Evolutionary conservation across 2,888 invertebrate species (phyloP), one percentile per base, ranked within the genome.

Genomic region (Heliconius ethilla): DNA sequence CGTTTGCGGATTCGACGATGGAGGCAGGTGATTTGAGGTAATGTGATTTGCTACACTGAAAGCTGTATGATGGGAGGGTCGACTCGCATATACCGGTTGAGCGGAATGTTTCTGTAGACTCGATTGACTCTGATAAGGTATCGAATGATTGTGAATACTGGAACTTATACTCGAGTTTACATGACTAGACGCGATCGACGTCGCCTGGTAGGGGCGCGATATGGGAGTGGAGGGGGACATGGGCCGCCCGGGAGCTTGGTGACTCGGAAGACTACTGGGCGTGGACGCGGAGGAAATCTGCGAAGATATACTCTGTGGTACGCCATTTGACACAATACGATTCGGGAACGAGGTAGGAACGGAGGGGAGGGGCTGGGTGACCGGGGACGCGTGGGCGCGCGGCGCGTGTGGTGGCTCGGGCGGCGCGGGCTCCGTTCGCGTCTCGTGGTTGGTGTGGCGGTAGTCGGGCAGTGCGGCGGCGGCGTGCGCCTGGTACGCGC

Each of bases 21-120:
- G 94, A 92, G 88, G 95, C 92, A 89, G 94, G 94, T 89, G 96
- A 95, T 90, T 95, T 90, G 92, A 93, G 90, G 92, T 92, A 90
- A 90, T 88, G 84, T 92, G 94, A 82, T 88, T 92, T 37, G 91
- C 87, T 81, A 92, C 90, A 82, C 91, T 90, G 85, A 92, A 94
- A 29, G 93, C 91, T 75, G 92, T 88, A 81, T 92, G 90, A 84
- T 93, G 93, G 77, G 91, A 87, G 76, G 93, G 92, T 83, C 94
- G 89, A 85, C 87, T 91, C 83, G 89, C 85, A 84, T 92, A 93
- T 81, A 87, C 89, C 83, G 92, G 85, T 82, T 88, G 92, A 87
- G 90, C 92, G 92, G 94, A 93, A 93, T 94, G 94, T 92, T 94
- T 94, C 85, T 90, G 93, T 88, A 92, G 88, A 89, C 91, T 92